phyloP scores from a whole-genome alignment of 64 coral and sea anemone genomes.

The Porites lutea region DNA sequence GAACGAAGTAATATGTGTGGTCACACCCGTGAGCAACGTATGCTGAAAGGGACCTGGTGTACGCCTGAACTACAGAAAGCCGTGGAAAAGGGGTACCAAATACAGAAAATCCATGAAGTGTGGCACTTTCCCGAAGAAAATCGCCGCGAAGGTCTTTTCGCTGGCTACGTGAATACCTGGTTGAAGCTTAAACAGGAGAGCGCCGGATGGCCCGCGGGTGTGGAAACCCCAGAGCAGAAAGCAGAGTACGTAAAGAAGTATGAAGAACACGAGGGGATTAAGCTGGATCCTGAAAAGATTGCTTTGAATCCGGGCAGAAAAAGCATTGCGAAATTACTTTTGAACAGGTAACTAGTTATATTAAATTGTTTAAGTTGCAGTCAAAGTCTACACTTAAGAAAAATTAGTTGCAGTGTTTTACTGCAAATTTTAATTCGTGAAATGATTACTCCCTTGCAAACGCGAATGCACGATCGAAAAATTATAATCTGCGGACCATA shows the following conservation, averaged over 20 bases:
- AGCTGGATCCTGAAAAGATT: not conserved
- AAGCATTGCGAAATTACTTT: too few species aligned
- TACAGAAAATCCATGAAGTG: not conserved
- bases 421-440: too few species aligned
- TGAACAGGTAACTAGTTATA: too few species aligned
- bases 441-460: too few species aligned
- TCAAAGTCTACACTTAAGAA: too few species aligned
- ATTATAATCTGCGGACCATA: too few species aligned
- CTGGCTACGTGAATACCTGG: not conserved
- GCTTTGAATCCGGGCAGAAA: not conserved
- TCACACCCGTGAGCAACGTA: not conserved
- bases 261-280: not conserved
- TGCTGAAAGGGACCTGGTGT: not conserved
- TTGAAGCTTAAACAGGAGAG: not conserved
- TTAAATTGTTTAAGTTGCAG: too few species aligned
- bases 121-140: not conserved
- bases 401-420: too few species aligned
- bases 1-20: not conserved
- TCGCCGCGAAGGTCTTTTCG: not conserved
- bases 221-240: not conserved
- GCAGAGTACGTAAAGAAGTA: not conserved
- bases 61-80: not conserved
- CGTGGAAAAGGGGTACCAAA: not conserved
- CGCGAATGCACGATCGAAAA: too few species aligned
- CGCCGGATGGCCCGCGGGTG: not conserved